A percentile compares a stretch with the other conserved stretches of the same genome.
These are phyloP conservation scores for Trachops cirrhosus DNA, from an alignment of 2,797 vertebrate species.

Conservation along the genomic window DNA sequence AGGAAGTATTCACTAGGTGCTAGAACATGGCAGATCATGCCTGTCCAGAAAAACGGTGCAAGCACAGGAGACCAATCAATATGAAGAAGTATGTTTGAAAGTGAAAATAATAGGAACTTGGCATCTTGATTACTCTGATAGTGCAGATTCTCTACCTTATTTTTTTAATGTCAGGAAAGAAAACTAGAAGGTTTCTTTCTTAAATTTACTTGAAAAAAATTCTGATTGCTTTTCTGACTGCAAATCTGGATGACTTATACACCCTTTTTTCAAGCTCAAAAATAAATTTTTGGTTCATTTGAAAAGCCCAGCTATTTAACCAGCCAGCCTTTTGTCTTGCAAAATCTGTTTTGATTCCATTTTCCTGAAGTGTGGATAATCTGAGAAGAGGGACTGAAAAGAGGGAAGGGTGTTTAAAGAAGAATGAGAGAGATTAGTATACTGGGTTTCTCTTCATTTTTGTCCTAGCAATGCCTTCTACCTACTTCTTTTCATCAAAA, in stretches of 20 bases:
- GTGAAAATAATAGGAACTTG: background rate
- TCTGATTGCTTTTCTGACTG: background rate
- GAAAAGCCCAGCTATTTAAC: background rate
- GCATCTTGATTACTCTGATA: background rate
- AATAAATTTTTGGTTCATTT: background rate
- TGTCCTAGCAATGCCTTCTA: background rate
- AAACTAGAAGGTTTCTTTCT: background rate
- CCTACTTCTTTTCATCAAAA: background rate
- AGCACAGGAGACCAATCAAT: background rate
- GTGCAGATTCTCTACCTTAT: background rate
- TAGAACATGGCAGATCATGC: background rate
- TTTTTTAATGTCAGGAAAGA: background rate
- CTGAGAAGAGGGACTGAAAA: background rate
- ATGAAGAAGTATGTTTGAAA: background rate
- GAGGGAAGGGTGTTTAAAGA: background rate
- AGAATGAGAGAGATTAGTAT: background rate
- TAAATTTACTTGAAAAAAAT: slow-evolving; percentile 13
- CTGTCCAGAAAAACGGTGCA: background rate
- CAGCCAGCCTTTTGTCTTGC: background rate
- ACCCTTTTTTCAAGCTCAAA: slow-evolving; percentile 2
- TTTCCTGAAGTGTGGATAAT: background rate
- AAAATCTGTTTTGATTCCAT: background rate
- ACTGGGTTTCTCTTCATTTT: background rate
- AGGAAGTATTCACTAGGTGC: background rate
- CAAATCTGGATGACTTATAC: background rate